Evolutionary conservation across 2,797 vertebrate genomes (phyloP).

Genomic region (Dermochelys coriacea): DNA sequence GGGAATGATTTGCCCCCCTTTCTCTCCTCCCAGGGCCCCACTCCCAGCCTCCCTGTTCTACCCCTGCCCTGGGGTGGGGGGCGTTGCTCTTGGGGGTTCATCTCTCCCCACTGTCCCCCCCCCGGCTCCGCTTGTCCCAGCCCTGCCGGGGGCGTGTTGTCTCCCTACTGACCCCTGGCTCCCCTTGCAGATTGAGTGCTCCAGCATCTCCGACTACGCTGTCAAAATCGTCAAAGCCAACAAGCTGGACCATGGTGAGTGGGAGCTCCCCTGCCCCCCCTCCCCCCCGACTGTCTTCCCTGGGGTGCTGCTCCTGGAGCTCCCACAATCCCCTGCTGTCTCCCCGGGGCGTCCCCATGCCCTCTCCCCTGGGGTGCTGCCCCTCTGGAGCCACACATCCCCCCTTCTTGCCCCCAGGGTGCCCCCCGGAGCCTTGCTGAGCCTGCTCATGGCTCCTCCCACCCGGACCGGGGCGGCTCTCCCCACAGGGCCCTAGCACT

Average conservation of each 20-base stretch:
- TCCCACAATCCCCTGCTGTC: background rate
- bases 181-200: slow-evolving; percentile 90
- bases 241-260: slow-evolving; percentile 92
- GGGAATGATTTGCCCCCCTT: too few relatives aligned
- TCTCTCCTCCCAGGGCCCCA: too few relatives aligned
- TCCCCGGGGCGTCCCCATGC: background rate
- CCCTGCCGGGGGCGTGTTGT: too few relatives aligned
- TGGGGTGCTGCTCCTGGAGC: background rate
- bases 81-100: too few relatives aligned
- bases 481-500: too few relatives aligned
- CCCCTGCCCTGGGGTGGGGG: too few relatives aligned
- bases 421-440: background rate
- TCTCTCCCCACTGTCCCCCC: background rate
- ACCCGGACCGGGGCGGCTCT: too few relatives aligned
- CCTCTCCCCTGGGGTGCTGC: background rate
- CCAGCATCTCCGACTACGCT: slow-evolving; percentile 95
- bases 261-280: background rate
- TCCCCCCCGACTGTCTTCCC: too few relatives aligned
- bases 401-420: too few relatives aligned
- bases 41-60: too few relatives aligned
- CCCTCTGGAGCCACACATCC: background rate
- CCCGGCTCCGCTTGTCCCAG: too few relatives aligned
- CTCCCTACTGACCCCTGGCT: background rate
- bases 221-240: slow-evolving; percentile 96
- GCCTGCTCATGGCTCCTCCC: background rate